Conservation (phyloP, 2,888 invertebrate species). For the Eulithis prunata region DNA sequence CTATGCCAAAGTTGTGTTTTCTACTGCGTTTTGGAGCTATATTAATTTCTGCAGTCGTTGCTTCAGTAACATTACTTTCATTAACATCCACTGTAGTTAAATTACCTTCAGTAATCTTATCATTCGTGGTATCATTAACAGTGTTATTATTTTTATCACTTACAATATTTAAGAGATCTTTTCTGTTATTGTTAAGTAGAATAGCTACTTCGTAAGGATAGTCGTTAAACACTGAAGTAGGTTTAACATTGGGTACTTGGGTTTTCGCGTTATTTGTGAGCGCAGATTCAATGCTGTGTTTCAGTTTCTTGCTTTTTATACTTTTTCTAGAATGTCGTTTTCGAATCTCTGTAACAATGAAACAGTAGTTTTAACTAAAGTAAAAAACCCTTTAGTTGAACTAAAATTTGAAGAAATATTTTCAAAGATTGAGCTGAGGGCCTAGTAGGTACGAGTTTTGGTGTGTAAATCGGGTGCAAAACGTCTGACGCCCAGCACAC, state of each 20-base stretch:
- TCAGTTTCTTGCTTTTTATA: slow-evolving; percentile 45
- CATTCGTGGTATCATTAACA: slow-evolving; percentile 4
- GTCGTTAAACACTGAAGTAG: slow-evolving; percentile 60
- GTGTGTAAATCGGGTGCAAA: too few species aligned
- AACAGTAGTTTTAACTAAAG: neutral
- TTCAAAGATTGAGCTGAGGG: too few species aligned
- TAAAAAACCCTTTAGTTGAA: too few species aligned
- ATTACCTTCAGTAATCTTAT: slow-evolving; percentile 43
- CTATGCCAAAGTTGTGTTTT: slow-evolving; percentile 55
- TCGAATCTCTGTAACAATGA: slow-evolving; percentile 45
- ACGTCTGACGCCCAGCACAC: too few species aligned
- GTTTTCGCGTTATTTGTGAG: slow-evolving; percentile 46
- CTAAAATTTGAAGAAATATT: too few species aligned
- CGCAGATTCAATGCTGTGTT: slow-evolving; percentile 36
- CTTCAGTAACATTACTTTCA: slow-evolving; percentile 10
- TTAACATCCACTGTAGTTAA: neutral
- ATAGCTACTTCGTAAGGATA: slow-evolving; percentile 67
- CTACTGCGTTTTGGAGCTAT: slow-evolving; percentile 57
- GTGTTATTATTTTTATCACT: slow-evolving; percentile 9
- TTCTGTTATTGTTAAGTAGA: slow-evolving; percentile 43
- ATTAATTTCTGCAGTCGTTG: slow-evolving; percentile 18
- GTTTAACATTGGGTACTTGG: slow-evolving; percentile 49
- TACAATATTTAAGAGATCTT: neutral
- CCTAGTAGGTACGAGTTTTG: too few species aligned
- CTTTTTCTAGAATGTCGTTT: slow-evolving; percentile 49